A percentile compares a stretch with the other conserved stretches of the same genome.
Conservation (phyloP, 2,797 vertebrate genomes). For the Limosa lapponica region DNA sequence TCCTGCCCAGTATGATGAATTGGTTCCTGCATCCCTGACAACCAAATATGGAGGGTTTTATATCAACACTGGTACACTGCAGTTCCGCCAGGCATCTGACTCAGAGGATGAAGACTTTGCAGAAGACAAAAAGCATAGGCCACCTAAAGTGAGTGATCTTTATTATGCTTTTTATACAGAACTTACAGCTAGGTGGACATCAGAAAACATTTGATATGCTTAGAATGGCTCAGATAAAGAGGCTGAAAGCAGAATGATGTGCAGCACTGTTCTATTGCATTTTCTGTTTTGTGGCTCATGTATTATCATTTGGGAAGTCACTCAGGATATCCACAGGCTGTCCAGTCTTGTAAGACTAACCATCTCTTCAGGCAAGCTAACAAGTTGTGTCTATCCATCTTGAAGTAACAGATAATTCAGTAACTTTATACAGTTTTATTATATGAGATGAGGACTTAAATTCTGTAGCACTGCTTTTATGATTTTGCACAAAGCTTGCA, state of each 20-base stretch:
- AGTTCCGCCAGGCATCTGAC: slow-evolving; percentile 94
- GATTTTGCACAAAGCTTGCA: not conserved
- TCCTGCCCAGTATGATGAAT: slow-evolving; percentile 91
- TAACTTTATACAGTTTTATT: not conserved
- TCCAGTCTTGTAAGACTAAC: not conserved
- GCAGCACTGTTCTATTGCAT: not conserved
- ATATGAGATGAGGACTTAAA: not conserved
- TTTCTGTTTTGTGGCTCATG: not conserved
- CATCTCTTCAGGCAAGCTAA: not conserved
- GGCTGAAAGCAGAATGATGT: not conserved
- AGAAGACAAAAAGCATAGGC: slow-evolving; percentile 82
- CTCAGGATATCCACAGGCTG: not conserved
- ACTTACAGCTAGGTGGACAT: not conserved
- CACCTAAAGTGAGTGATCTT: slow-evolving; percentile 85
- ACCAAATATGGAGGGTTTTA: slow-evolving; percentile 98
- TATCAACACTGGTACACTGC: slow-evolving; percentile 96
- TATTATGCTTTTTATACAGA: not conserved
- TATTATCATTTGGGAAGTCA: not conserved
- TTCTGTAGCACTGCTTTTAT: not conserved
- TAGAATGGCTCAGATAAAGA: not conserved
- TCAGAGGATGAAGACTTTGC: slow-evolving; percentile 89
- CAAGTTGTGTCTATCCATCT: not conserved
- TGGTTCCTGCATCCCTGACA: slow-evolving; percentile 95
- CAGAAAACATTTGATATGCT: not conserved
- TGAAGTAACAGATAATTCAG: not conserved